phyloP scores from a whole-genome alignment of 2,113 vertebrate genomes.

The Platysteira castanea region DNA sequence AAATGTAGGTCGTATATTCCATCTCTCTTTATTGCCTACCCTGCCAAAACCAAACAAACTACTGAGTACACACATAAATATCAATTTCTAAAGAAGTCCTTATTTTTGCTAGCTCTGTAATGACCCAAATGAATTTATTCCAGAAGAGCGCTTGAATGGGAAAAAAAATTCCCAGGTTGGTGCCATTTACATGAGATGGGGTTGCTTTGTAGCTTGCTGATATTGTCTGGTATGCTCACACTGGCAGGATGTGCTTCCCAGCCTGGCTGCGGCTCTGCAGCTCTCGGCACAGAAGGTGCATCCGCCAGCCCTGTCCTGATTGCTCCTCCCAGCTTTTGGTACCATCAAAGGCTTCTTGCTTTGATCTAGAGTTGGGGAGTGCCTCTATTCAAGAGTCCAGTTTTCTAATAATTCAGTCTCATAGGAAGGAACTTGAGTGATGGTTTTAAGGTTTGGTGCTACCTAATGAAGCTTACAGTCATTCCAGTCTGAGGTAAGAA shows the following conservation, averaged over 20 bases:
- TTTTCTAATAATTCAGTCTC: neutral
- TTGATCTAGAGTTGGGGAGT: neutral
- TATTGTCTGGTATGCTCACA: accelerated
- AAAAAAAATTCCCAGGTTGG: neutral
- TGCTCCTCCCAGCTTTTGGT: neutral
- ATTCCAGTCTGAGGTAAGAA: neutral
- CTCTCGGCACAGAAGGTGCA: neutral
- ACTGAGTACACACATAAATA: neutral
- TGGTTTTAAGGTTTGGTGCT: neutral
- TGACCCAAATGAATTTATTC: neutral
- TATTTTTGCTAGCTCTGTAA: neutral
- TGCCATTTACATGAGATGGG: neutral
- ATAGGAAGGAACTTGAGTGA: neutral
- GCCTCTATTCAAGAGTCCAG: neutral
- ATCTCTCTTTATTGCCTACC: neutral
- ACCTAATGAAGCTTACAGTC: neutral
- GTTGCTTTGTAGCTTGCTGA: neutral
- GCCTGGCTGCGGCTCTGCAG: neutral
- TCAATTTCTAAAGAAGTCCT: neutral
- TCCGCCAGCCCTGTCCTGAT: neutral
- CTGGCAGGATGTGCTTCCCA: neutral
- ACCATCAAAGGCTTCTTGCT: neutral
- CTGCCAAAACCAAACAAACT: neutral
- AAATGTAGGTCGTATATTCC: neutral
- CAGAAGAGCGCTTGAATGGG: neutral